Evolutionary conservation across 2,113 vertebrate species (phyloP).

Genomic region (Crotalus horridus): DNA sequence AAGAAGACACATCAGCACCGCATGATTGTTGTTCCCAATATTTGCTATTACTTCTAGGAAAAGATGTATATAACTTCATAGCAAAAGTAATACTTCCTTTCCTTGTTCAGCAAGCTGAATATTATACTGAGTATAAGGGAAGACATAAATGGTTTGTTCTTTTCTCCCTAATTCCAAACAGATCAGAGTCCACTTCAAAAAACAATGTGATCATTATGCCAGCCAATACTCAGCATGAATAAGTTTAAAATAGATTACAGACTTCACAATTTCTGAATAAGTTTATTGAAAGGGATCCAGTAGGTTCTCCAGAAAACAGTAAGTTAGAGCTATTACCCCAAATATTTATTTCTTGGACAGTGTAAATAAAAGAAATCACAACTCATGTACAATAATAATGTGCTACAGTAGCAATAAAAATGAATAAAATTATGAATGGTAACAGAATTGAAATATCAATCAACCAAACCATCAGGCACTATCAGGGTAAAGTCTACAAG

Average conservation of each 20-base stretch:
- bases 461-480: neutral
- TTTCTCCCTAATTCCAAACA: conserved; percentile 28
- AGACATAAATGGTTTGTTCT: conserved; percentile 28
- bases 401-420: neutral
- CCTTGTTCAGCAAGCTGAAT: conserved; percentile 16
- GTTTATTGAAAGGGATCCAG: conserved; percentile 51
- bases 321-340: conserved; percentile 48
- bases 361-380: neutral
- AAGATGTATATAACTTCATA: neutral
- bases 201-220: conserved; percentile 62
- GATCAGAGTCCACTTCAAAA: conserved; percentile 51
- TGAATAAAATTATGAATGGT: neutral
- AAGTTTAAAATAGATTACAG: conserved; percentile 65
- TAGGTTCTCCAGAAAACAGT: conserved; percentile 46
- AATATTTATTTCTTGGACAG: conserved; percentile 30
- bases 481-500: neutral
- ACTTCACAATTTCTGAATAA: conserved; percentile 63
- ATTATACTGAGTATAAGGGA: conserved; percentile 30
- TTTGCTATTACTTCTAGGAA: conserved; percentile 27
- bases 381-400: neutral
- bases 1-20: neutral
- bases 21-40: neutral
- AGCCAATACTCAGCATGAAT: conserved; percentile 40
- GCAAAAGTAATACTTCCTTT: neutral
- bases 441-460: neutral